Percentiles rank a stretch among this genome's conserved stretches.
These are phyloP conservation scores for Tenebrio molitor DNA, from an alignment of 1,140 invertebrate genomes.

Conservation along the genomic window DNA sequence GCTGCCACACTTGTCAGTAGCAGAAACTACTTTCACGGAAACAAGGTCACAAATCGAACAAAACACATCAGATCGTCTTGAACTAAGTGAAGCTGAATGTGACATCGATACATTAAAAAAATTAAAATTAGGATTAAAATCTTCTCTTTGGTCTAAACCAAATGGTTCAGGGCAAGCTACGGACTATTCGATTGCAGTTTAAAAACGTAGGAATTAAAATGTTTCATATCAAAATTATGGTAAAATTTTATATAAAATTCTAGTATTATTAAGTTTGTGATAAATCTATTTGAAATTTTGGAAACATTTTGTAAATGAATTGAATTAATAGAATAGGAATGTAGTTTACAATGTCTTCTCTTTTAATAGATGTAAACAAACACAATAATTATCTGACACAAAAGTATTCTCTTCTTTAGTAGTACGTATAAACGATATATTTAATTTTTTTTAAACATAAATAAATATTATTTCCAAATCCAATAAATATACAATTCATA, in stretches of 20 bases:
- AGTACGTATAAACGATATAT: too few relatives aligned
- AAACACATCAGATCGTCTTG: conserved; percentile 67
- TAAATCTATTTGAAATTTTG: too few relatives aligned
- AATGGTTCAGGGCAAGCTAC: conserved; percentile 70
- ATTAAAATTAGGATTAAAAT: conserved; percentile 78
- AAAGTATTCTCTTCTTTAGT: too few relatives aligned
- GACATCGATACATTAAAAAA: conserved; percentile 84
- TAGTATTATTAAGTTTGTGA: too few relatives aligned
- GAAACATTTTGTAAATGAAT: too few relatives aligned
- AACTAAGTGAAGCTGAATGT: conserved; percentile 79
- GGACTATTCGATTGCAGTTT: conserved; percentile 79
- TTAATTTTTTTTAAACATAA: too few relatives aligned
- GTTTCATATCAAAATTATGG: conserved; percentile 1
- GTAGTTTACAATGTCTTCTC: too few relatives aligned
- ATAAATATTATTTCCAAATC: too few relatives aligned
- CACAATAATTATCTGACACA: too few relatives aligned
- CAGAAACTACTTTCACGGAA: conserved; percentile 72
- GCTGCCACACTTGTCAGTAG: conserved; percentile 73
- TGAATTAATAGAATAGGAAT: too few relatives aligned
- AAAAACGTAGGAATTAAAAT: conserved; percentile 55
- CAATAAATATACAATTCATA: too few relatives aligned
- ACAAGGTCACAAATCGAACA: conserved; percentile 56
- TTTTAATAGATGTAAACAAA: too few relatives aligned
- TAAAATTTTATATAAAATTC: conserved; percentile 32
- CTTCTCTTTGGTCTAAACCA: conserved; percentile 80